Base-by-base conservation (phyloP, 2,113 vertebrate genomes). In the Alethe castanea region DNA sequence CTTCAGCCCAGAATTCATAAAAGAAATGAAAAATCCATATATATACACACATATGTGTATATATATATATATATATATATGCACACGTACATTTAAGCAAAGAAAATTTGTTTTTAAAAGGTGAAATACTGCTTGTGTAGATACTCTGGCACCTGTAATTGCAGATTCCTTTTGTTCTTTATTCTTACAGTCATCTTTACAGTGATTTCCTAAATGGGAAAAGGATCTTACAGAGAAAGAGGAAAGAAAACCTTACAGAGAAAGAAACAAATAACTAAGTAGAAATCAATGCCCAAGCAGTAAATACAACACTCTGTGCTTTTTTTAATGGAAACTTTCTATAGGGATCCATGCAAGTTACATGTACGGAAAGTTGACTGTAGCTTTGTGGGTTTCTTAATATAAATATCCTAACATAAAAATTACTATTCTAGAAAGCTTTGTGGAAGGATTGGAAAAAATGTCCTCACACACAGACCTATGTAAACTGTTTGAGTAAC, bases 361-460 rank as follows among this genome's bases (percentile, higher is more conserved):
- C 8, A 24, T 72, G 52, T 40, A 79, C 56, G 76, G 95, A 95
- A 97, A 97, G 91, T 1, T 91, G 71, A 90, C 73, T 88, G 94
- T 67, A 90, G 90, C 83, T 97, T 94, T 94, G 81, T 35, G 90
- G 92, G 53, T 60, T 94, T 84, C 94, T 82, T 93, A 84, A 77
- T 91, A 86, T 91, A 97, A 96, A 96, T 94, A 95, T 67, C 47
- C 88, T 94, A 92, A 94, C 86, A 91, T 56, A 84, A 96, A 97
- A 97, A 97, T 95, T 88, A 54, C 88, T 90, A 23, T 93, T 94
- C 87, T 95, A 79, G 81, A 84, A 90, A 80, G n/a, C 54, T 88
- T 94, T 92, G 64, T 71, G 70, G 84, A 94, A 82, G 62, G 72
- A 48, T 17, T 71, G 86, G 88, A 82, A 96, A 96, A 96, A 87